Evolutionary conservation across 2,113 vertebrate genomes (phyloP), one percentile per base, ranked within the genome.

Genomic region (Chelonoidis abingdonii): DNA sequence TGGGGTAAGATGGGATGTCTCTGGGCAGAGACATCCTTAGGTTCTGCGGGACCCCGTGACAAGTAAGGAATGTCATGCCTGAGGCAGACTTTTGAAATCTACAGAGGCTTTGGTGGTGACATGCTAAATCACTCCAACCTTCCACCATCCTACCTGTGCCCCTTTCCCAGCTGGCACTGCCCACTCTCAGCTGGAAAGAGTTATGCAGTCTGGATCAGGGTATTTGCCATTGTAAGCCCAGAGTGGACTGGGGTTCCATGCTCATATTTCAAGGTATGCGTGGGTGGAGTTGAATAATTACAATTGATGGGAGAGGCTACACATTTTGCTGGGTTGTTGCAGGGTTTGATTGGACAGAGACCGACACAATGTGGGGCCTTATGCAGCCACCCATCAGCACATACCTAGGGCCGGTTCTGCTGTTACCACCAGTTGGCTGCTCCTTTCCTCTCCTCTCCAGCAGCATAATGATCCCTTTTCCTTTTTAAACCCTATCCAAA

Each of bases 281-380:
- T 22, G 19, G 35, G n/a, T 72, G 35, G 62, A 69, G 16, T 31
- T 69, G 84, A 24, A 19, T 41, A 62, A 44, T 21, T n/a, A 29
- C 69, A 14, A 1, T 1, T 56, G 53, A 49, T 80, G 86, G 84
- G 25, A 69, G n/a, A 53, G 27, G 24, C 0, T 1, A 3, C 47
- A 24, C 81, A 11, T 44, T 9, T 78, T 27, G 10, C 41, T 47
- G 75, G 24, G 3, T 27, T 47, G 41, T 25, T 44, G 75, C 5
- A 6, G 75, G 57, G 17, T 38, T 41, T 75, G 59, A 75, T 0
- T 1, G 29, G 49, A 2, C 49, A 92, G 38, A 79, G 0, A 0
- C 25, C 21, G 10, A 4, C 5, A 25, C 6, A 65, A 76, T 6
- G 59, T 11, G n/a, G 47, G 49, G 38, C 17, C 14, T 41, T 19